These are phyloP conservation scores for Yoshiicerus persimilis DNA, from an alignment of 1,140 invertebrate genomes.

Conservation along the genomic window DNA sequence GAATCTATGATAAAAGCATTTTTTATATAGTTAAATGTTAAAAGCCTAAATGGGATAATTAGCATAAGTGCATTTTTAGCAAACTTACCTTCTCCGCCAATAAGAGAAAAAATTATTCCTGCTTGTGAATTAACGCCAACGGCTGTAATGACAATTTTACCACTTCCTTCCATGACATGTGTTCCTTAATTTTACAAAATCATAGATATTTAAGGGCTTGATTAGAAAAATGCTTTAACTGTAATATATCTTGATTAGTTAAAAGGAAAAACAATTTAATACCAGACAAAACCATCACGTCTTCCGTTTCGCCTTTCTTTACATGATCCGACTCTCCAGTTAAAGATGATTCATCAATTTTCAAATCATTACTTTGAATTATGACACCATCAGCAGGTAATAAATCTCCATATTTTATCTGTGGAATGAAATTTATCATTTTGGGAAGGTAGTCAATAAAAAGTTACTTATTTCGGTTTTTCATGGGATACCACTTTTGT, in stretches of 20 bases:
- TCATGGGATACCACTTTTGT: too few relatives aligned
- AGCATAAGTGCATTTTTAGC: slow-evolving; percentile 35
- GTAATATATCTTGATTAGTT: too few relatives aligned
- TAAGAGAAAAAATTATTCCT: slow-evolving; percentile 66
- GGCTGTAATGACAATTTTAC: slow-evolving; percentile 67
- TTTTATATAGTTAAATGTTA: too few relatives aligned
- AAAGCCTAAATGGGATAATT: too few relatives aligned
- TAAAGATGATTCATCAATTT: slow-evolving; percentile 71
- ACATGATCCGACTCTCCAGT: slow-evolving; percentile 75
- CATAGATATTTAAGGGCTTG: too few relatives aligned
- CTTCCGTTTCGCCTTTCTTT: slow-evolving; percentile 63
- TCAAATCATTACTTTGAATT: slow-evolving; percentile 71
- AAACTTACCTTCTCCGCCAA: slow-evolving; percentile 57
- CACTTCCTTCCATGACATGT: slow-evolving; percentile 70
- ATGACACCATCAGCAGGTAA: slow-evolving; percentile 68
- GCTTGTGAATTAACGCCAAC: slow-evolving; percentile 69
- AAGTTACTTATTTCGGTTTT: too few relatives aligned
- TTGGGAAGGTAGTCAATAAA: too few relatives aligned
- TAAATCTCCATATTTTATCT: slow-evolving; percentile 62
- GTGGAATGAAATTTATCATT: slow-evolving; percentile 5
- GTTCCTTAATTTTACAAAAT: slow-evolving; percentile 57
- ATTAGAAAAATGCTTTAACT: too few relatives aligned
- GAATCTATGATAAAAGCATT: too few relatives aligned
- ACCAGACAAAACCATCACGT: slow-evolving; percentile 69
- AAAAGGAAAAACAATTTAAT: not conserved